These are phyloP conservation scores for Nesoenas mayeri DNA, from an alignment of 2,113 vertebrate species.

Conservation along the genomic window DNA sequence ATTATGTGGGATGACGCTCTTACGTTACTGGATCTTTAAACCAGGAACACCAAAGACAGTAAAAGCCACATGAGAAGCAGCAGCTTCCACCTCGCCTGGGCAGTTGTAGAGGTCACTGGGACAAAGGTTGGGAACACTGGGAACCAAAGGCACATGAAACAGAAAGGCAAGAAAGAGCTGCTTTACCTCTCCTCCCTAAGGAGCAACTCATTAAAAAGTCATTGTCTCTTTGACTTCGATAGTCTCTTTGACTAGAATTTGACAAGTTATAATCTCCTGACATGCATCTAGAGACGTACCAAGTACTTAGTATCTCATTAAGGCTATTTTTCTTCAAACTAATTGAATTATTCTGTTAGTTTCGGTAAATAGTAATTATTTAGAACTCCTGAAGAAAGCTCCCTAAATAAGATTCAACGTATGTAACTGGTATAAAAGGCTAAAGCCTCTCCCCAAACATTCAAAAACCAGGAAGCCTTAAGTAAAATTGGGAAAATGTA, in stretches of 20 bases:
- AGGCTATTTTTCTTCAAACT: neutral
- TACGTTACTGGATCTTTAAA: neutral
- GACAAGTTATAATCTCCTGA: neutral
- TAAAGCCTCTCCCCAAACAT: neutral
- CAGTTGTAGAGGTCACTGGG: neutral
- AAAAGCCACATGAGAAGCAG: neutral
- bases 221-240: neutral
- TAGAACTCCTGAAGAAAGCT: neutral
- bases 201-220: neutral
- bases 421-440: neutral
- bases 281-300: neutral
- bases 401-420: neutral
- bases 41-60: neutral
- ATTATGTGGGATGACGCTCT: neutral
- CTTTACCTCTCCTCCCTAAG: neutral
- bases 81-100: neutral
- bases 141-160: neutral
- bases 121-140: neutral
- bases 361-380: neutral
- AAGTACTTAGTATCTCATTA: neutral
- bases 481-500: neutral
- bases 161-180: neutral
- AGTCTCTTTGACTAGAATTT: neutral
- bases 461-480: neutral
- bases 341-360: neutral